Base-by-base conservation (phyloP, 2,888 invertebrate genomes). In the Phoenoteleia sp. region DNA sequence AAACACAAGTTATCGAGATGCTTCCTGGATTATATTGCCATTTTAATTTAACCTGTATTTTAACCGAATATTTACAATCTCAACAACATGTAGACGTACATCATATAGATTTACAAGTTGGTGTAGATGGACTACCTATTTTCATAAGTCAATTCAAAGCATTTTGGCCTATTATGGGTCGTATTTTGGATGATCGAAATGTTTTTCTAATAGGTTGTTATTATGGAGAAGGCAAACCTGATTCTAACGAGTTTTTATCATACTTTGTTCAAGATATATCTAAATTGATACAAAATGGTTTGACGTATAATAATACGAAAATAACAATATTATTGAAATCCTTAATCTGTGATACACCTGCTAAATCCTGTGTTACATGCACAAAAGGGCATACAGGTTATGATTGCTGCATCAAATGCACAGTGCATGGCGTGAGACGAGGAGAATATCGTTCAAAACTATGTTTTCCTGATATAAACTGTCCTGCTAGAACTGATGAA, bases 201-300 rank as follows among this genome's bases (percentile, higher is more conserved):
- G 69, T 74, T 54, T 84, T 81, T 66, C 36, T 79, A 25, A 54
- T 87, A 58, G 87, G 86, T 33, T 36, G 81, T 45, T 87, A 80
- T 79, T 52, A 69, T 82, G 88, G 87, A 11, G 7, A 75, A 27
- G 64, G 47, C 23, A 88, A 88, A 84, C 87, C 87, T 36, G 71
- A 79, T 83, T 45, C 71, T n/a, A 77, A 86, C 39, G 47, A 85
- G 21, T 89, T 80, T 77, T 80, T 89, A 17, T 25, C 67, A 60
- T 60, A 81, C 58, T 89, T 88, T 76, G 81, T 88, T 33, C 27
- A 54, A 29, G 89, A 87, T 33, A 33, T 33, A 33, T 33, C 33
- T 33, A 33, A 33, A 33, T 33, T 33, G 71, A 66, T 72, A 29
- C 52, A 56, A 39, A 49, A 84, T 27, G 15, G 33, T 33, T 33